Evolutionary conservation across 2,797 vertebrate genomes (phyloP).

Genomic region (Trachops cirrhosus): DNA sequence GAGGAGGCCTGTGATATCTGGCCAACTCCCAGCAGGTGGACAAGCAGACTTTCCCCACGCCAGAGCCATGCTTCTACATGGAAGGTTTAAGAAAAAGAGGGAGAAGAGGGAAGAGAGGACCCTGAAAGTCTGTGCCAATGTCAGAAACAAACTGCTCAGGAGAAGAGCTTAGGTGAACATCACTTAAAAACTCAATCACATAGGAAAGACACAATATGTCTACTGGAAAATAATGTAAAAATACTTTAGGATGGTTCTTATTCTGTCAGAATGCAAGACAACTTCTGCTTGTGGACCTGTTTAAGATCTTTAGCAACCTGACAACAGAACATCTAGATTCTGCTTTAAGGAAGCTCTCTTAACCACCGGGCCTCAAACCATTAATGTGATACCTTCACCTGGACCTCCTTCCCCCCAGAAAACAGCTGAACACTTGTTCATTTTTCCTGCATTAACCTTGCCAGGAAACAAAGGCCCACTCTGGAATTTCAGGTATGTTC

Average conservation of each 20-base stretch:
- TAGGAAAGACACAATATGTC: background rate
- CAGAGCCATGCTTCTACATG: background rate
- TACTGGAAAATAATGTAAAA: constrained; percentile 27
- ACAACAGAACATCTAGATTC: background rate
- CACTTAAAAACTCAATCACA: constrained; percentile 7
- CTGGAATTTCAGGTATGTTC: background rate
- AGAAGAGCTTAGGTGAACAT: background rate
- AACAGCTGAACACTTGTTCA: background rate
- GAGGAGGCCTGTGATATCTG: constrained; percentile 32
- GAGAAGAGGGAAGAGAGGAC: background rate
- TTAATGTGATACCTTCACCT: background rate
- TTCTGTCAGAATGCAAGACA: background rate
- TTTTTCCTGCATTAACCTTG: background rate
- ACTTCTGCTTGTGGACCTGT: background rate
- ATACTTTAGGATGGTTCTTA: constrained; percentile 8
- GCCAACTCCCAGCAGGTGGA: constrained; percentile 24
- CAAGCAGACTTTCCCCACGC: background rate
- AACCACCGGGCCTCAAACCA: background rate
- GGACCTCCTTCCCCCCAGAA: background rate
- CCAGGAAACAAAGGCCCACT: background rate
- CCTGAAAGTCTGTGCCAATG: background rate
- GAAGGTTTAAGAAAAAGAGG: background rate
- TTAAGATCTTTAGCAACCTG: background rate
- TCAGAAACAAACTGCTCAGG: constrained; percentile 4
- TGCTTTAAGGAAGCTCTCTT: background rate